Evolutionary conservation across 2,113 vertebrate genomes (phyloP).

Genomic region (Polyodon spathula): DNA sequence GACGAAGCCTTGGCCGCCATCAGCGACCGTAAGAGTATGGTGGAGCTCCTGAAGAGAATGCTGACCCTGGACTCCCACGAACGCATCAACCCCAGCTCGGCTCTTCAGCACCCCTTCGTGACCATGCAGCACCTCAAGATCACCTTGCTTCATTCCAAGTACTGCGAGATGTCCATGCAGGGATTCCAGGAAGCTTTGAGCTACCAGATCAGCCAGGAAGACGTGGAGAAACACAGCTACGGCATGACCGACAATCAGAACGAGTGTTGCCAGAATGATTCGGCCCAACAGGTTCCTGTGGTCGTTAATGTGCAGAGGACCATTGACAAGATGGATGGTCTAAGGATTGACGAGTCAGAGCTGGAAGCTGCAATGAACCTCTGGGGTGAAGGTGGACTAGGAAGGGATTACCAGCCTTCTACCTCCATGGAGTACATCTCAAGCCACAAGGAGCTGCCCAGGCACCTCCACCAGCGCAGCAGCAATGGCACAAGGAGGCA

Average conservation of each 20-base stretch:
- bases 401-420: not conserved
- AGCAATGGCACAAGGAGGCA: too few species aligned
- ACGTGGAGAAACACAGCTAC: not conserved
- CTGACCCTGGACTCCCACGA: constrained; percentile 50
- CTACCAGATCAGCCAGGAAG: constrained; percentile 21
- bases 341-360: constrained; percentile 18
- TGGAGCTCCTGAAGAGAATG: constrained; percentile 58
- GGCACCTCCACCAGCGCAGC: too few species aligned
- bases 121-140: constrained; percentile 43
- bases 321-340: constrained; percentile 33
- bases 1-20: constrained; percentile 32
- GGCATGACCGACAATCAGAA: not conserved
- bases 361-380: constrained; percentile 10
- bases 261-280: too few species aligned
- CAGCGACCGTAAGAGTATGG: constrained; percentile 50
- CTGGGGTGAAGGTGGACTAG: constrained; percentile 16
- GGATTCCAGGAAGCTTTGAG: constrained; percentile 28
- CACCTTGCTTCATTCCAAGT: constrained; percentile 30
- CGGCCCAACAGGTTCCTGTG: too few species aligned
- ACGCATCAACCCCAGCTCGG: constrained; percentile 46
- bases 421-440: not conserved
- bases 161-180: constrained; percentile 41
- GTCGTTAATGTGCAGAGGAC: constrained; percentile 25
- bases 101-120: constrained; percentile 53
- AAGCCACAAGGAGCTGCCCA: too few species aligned